These are phyloP conservation scores for Natrix natrix DNA, from an alignment of 2,797 vertebrate species.

Conservation along the genomic window DNA sequence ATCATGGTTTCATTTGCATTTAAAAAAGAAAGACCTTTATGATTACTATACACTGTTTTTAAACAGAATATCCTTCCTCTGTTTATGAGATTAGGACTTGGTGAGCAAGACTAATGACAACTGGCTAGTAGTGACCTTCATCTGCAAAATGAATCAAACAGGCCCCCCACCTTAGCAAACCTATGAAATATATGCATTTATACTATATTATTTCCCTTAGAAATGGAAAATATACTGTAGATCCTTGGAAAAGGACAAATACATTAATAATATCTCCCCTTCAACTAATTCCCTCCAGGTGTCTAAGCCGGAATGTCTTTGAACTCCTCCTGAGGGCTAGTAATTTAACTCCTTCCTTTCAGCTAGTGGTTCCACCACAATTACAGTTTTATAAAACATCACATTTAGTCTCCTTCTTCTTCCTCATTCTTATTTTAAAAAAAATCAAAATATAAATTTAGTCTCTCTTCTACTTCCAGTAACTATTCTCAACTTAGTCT, in stretches of 20 bases:
- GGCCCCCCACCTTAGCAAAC: constrained; percentile 13
- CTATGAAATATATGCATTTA: background rate
- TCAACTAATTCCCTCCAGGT: background rate
- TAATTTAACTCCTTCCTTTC: background rate
- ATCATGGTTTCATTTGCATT: constrained; percentile 27
- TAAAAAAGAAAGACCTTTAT: constrained; percentile 30
- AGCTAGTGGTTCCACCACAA: background rate
- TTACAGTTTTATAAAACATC: background rate
- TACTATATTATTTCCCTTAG: constrained; percentile 9
- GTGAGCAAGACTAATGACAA: background rate
- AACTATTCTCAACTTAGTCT: background rate
- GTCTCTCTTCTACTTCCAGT: background rate
- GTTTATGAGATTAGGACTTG: constrained; percentile 17
- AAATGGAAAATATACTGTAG: background rate
- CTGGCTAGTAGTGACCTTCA: constrained; percentile 5
- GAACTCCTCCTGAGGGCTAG: background rate
- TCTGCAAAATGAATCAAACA: background rate
- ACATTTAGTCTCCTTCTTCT: background rate
- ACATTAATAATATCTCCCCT: background rate
- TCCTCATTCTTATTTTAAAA: background rate
- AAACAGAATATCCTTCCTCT: constrained; percentile 28
- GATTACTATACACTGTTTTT: constrained; percentile 43
- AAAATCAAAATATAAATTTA: background rate
- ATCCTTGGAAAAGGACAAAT: background rate
- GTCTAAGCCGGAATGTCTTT: background rate